Base-by-base conservation (phyloP, 2,888 invertebrate species). In the Cremastinae sp. region DNA sequence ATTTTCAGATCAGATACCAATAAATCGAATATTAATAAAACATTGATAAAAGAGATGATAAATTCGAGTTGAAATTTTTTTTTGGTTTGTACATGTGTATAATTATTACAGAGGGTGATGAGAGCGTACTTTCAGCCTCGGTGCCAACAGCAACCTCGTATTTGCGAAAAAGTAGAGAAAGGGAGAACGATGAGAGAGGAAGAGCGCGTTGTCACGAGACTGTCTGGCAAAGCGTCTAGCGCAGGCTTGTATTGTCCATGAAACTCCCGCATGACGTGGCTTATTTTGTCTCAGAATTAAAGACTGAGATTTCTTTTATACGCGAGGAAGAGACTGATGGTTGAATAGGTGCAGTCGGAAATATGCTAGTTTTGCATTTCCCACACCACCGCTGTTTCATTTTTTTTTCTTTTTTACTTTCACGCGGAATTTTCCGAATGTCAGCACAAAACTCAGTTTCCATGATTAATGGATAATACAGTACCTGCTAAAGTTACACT, bases 221-320 rank as follows among this genome's bases (percentile, higher is more conserved):
- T 74, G 85, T 86, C 84, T 85, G 82, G 81, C 82, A 77, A 82
- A 82, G 82, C 79, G 85, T 85, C 85, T 85, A 80, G 84, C 81
- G 80, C 81, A 81, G 75, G 16, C 55, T 12, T 35, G 72, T 58
- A 83, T 86, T 85, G 81, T 84, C 83, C 81, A 78, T 79, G 80
- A 78, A 81, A 39, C 39, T 51, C 80, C 79, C 78, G 82, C 82
- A 83, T 83, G 83, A 83, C 80, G 83, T 81, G 79, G 83, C 81
- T 74, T 66, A 64, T 82, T 82, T 85, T 83, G 80, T 78, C 81
- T 83, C 81, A 83, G 77, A 85, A 85, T 83, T 61, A 82, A 82
- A 84, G 82, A 81, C 79, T 81, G 59, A 68, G 68, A 64, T 47
- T 49, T 39, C 28, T 58, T 59, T 59, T 51, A 45, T 28, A 41